phyloP scores from a whole-genome alignment of 2,797 vertebrate genomes.

The Gambelia wislizenii region DNA sequence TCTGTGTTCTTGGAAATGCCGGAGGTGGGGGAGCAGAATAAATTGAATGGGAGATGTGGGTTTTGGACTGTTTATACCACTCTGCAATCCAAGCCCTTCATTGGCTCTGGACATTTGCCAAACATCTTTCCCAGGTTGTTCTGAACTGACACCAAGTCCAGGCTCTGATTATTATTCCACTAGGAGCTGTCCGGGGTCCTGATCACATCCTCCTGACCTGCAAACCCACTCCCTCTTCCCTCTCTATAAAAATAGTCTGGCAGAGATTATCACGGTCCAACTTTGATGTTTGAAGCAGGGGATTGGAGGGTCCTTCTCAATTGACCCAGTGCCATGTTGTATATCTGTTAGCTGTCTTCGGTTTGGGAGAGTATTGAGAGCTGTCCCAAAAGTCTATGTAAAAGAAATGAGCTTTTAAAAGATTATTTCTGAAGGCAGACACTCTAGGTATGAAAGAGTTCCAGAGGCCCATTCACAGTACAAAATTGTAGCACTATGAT shows the following conservation, averaged over 20 bases:
- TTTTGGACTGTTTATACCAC: too few relatives aligned
- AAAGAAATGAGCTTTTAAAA: neutral
- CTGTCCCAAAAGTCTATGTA: neutral
- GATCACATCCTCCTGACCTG: neutral
- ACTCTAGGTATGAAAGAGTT: too few relatives aligned
- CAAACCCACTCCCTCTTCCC: neutral
- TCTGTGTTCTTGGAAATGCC: too few relatives aligned
- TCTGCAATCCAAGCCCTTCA: neutral
- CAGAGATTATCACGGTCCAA: too few relatives aligned
- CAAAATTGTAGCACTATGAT: too few relatives aligned
- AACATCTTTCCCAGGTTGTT: neutral
- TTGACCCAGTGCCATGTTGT: too few relatives aligned
- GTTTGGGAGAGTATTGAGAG: neutral
- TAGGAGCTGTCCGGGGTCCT: neutral
- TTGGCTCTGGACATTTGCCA: neutral
- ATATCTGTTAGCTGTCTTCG: neutral
- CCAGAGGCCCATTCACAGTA: too few relatives aligned
- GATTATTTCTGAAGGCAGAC: neutral
- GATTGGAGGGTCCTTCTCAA: neutral
- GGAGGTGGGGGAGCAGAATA: too few relatives aligned
- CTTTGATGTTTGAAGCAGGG: neutral
- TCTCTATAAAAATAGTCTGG: neutral
- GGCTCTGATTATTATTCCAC: neutral
- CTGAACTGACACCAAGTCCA: too few relatives aligned
- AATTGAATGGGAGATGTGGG: too few relatives aligned